Percentiles rank a stretch among this genome's conserved stretches.
phyloP scores from a whole-genome alignment of 2,888 invertebrate species.

The Polia nebulosa region DNA sequence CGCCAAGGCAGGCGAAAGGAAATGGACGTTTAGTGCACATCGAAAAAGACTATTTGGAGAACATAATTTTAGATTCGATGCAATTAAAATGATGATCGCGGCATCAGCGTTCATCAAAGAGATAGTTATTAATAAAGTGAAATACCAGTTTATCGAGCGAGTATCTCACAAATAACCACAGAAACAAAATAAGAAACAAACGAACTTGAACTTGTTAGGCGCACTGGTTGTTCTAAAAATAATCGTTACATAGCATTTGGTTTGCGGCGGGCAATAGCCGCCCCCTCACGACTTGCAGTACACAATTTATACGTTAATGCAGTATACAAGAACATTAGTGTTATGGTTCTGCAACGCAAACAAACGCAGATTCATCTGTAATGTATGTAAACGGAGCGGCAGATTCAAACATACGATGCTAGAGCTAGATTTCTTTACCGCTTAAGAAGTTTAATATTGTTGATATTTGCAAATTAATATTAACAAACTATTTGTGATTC shows the following conservation, averaged over 20 bases:
- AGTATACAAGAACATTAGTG: conserved; percentile 57
- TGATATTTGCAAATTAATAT: conserved; percentile 39
- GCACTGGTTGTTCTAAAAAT: conserved; percentile 79
- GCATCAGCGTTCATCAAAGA: conserved; percentile 18
- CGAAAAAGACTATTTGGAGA: conserved; percentile 35
- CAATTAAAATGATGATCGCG: conserved; percentile 29
- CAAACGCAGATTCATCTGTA: conserved; percentile 46
- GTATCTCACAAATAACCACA: conserved; percentile 42
- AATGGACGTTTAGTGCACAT: conserved; percentile 44
- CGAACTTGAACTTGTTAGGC: conserved; percentile 83
- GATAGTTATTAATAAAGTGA: conserved; percentile 12
- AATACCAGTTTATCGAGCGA: conserved; percentile 27
- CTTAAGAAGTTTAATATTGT: conserved; percentile 17
- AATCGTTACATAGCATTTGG: conserved; percentile 70
- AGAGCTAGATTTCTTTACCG: conserved; percentile 38
- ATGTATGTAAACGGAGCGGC: conserved; percentile 64
- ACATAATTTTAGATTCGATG: conserved; percentile 29
- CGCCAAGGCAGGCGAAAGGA: conserved; percentile 61
- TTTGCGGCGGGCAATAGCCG: conserved; percentile 60
- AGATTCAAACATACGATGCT: conserved; percentile 46
- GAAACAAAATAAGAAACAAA: conserved; percentile 72
- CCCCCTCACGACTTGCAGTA: conserved; percentile 61
- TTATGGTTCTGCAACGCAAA: conserved; percentile 64
- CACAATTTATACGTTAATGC: conserved; percentile 61
- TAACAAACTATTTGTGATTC: conserved; percentile 7